A percentile compares a stretch with the other conserved stretches of the same genome.
Conservation (phyloP, 1,140 invertebrate genomes). For the Rhysida immarginata region DNA sequence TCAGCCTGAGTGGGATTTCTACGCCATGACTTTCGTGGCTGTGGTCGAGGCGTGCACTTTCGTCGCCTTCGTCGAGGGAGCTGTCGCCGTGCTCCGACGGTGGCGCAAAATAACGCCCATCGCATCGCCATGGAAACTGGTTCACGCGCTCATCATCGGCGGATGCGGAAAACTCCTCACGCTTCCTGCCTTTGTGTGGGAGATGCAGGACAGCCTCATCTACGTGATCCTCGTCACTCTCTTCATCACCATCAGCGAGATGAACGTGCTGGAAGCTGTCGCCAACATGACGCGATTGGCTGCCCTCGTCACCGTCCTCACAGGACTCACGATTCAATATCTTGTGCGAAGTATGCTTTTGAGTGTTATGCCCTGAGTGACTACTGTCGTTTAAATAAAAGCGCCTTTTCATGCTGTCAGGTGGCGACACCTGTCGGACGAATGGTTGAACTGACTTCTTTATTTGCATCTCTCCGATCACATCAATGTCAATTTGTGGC, state of each 20-base stretch:
- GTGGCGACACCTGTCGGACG: too few species aligned
- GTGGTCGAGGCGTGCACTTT: constrained; percentile 17
- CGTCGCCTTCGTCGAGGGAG: not conserved
- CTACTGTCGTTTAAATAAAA: too few species aligned
- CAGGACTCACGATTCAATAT: not conserved
- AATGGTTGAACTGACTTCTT: too few species aligned
- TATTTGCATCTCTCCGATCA: too few species aligned
- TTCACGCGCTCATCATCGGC: constrained; percentile 1
- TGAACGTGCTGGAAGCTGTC: constrained; percentile 21
- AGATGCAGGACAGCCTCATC: constrained; percentile 18
- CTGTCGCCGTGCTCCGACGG: too few species aligned
- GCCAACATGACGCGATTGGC: not conserved
- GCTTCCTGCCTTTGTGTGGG: constrained; percentile 25
- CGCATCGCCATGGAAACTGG: constrained; percentile 12
- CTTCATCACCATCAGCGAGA: constrained; percentile 22
- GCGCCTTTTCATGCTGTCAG: too few species aligned
- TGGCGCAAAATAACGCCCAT: constrained; percentile 19
- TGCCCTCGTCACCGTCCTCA: not conserved
- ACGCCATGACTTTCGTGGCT: constrained; percentile 21
- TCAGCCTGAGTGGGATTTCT: constrained; percentile 23
- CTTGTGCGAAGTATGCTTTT: too few species aligned
- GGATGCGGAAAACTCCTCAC: constrained; percentile 24
- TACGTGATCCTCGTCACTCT: constrained; percentile 18
- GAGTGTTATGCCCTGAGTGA: too few species aligned
- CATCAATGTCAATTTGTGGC: too few species aligned